Evolutionary conservation across 2,113 vertebrate genomes (phyloP).

Genomic region (Micromys minutus): DNA sequence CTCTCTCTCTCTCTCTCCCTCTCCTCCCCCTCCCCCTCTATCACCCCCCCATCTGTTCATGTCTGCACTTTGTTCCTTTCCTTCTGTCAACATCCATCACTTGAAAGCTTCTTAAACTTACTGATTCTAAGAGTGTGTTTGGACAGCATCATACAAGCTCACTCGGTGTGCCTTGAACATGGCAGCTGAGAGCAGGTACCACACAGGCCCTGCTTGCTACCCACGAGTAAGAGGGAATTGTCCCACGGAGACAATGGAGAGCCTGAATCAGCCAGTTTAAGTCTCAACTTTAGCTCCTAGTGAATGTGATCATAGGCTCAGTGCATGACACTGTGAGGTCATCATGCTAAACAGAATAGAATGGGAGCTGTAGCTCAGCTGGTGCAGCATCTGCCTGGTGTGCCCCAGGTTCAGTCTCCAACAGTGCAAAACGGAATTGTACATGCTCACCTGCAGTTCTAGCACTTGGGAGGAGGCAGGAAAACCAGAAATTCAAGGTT

Average conservation of each 20-base stretch:
- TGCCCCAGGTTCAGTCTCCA: neutral
- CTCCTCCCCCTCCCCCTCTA: neutral
- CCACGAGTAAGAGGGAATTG: fast-evolving
- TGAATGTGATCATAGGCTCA: neutral
- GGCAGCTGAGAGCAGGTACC: neutral
- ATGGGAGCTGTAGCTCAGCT: neutral
- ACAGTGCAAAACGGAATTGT: neutral
- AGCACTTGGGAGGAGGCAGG: neutral
- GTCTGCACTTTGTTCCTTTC: neutral
- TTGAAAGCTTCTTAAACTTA: neutral
- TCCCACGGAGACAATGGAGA: neutral
- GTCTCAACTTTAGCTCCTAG: neutral
- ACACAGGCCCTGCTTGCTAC: neutral
- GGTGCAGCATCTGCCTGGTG: neutral
- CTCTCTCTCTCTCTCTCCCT: too few species aligned
- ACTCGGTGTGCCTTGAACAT: fast-evolving
- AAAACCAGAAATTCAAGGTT: neutral
- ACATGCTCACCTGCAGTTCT: neutral
- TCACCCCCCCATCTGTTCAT: too few species aligned
- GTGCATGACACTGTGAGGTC: neutral
- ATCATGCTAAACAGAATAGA: neutral
- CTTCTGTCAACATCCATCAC: neutral
- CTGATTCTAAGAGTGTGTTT: neutral
- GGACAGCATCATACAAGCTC: neutral
- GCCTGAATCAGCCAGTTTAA: neutral